Conservation (phyloP, 53 echinoderm and acorn worm species). For the Holothuria leucospilota region DNA sequence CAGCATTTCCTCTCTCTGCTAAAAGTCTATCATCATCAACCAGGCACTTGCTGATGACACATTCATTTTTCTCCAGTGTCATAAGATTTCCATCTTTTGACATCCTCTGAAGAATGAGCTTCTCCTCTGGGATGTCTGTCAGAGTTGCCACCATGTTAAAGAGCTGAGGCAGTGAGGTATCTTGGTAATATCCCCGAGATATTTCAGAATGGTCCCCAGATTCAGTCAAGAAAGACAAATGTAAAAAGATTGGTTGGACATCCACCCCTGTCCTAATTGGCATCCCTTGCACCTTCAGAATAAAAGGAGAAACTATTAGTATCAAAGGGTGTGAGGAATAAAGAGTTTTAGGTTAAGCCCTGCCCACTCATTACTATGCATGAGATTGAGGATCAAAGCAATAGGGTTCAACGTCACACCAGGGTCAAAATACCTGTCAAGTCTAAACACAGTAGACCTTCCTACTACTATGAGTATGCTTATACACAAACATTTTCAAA, state of each 20-base stretch:
- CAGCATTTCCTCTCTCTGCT: constrained; percentile 33
- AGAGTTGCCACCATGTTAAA: constrained; percentile 67
- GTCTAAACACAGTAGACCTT: no score
- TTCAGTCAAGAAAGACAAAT: constrained; percentile 37
- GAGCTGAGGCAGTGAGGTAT: constrained; percentile 70
- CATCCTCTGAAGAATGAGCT: constrained; percentile 74
- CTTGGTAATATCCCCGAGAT: constrained; percentile 68
- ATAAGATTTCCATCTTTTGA: constrained; percentile 61
- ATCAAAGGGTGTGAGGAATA: no score
- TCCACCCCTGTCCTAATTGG: constrained; percentile 64
- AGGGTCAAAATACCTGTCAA: no score
- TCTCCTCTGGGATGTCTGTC: constrained; percentile 67
- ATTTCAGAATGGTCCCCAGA: constrained; percentile 34
- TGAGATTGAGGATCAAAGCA: no score
- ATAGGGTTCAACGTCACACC: no score
- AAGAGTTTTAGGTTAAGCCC: no score
- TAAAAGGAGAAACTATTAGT: neutral
- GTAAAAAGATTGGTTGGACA: constrained; percentile 80
- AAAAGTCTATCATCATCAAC: constrained; percentile 73
- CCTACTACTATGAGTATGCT: no score
- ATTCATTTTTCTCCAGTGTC: constrained; percentile 41
- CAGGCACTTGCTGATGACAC: constrained; percentile 53
- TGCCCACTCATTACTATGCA: no score
- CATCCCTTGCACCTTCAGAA: constrained; percentile 74
- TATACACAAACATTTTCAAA: no score